Conservation (phyloP, 2,888 invertebrate genomes). For the Caenorhabditis drosophilae region DNA sequence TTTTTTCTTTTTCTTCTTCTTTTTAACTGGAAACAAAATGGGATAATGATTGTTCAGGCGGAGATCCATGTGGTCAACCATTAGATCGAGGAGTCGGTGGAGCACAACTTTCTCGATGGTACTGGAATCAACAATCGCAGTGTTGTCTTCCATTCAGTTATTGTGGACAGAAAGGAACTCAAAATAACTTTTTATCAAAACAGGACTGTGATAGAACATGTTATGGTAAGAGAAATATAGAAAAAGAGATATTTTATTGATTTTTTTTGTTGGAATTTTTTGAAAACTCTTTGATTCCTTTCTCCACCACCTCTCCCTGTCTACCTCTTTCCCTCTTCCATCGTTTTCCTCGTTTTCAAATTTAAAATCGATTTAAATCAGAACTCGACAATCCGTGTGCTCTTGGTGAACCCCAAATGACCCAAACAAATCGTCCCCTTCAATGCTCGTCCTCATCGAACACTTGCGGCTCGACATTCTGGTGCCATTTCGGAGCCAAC, state of each 20-base stretch:
- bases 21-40: constrained; percentile 1
- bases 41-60: constrained; percentile 43
- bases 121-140: constrained; percentile 50
- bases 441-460: constrained; percentile 50
- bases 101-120: constrained; percentile 51
- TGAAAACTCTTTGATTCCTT: constrained; percentile 1
- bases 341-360: background rate
- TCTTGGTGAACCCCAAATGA: constrained; percentile 61
- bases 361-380: constrained; percentile 18
- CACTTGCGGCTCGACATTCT: constrained; percentile 51
- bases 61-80: constrained; percentile 66
- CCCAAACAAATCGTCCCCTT: constrained; percentile 49
- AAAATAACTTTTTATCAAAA: constrained; percentile 65
- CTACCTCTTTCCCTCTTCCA: background rate
- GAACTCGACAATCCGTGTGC: constrained; percentile 67
- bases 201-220: constrained; percentile 66
- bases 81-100: constrained; percentile 61
- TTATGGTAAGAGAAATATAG: constrained; percentile 48
- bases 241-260: background rate
- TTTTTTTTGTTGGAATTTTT: constrained; percentile 8
- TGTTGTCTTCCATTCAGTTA: constrained; percentile 59
- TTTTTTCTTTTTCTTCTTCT: too few species aligned
- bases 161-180: constrained; percentile 65
- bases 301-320: constrained; percentile 2
- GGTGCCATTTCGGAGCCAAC: constrained; percentile 68